Conservation (phyloP, 2,888 invertebrate genomes). For the Melanotus villosus region DNA sequence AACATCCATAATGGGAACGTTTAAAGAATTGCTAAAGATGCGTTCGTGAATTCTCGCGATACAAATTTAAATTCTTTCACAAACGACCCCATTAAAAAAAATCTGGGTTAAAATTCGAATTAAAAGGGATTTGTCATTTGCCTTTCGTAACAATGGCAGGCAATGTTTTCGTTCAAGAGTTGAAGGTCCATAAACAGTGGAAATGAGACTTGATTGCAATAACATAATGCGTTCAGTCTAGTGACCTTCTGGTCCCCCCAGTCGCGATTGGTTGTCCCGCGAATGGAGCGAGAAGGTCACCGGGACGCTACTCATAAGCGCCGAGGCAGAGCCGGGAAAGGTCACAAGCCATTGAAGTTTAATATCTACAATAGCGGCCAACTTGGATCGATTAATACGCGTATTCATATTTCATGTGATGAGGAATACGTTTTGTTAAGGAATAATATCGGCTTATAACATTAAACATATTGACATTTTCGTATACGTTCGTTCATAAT, state of each 20-base stretch:
- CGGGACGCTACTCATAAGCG: conserved; percentile 30
- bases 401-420: background rate
- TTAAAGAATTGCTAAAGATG: too few relatives aligned
- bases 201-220: conserved; percentile 21
- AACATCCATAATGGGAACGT: too few relatives aligned
- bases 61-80: too few relatives aligned
- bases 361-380: conserved; percentile 15
- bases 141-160: too few relatives aligned
- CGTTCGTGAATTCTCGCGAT: too few relatives aligned
- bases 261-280: conserved; percentile 14
- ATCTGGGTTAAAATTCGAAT: too few relatives aligned
- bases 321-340: conserved; percentile 28
- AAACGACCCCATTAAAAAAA: too few relatives aligned
- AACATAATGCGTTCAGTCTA: conserved; percentile 11
- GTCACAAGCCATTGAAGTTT: conserved; percentile 28
- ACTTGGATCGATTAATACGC: conserved; percentile 19
- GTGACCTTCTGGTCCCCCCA: conserved; percentile 30
- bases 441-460: too few relatives aligned
- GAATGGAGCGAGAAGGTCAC: conserved; percentile 40
- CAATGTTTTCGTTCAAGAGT: background rate
- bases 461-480: too few relatives aligned
- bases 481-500: background rate
- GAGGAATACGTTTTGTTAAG: too few relatives aligned
- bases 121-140: too few relatives aligned
- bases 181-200: background rate